phyloP scores from a whole-genome alignment of 2,113 vertebrate species.

The Stigmatopora nigra region DNA sequence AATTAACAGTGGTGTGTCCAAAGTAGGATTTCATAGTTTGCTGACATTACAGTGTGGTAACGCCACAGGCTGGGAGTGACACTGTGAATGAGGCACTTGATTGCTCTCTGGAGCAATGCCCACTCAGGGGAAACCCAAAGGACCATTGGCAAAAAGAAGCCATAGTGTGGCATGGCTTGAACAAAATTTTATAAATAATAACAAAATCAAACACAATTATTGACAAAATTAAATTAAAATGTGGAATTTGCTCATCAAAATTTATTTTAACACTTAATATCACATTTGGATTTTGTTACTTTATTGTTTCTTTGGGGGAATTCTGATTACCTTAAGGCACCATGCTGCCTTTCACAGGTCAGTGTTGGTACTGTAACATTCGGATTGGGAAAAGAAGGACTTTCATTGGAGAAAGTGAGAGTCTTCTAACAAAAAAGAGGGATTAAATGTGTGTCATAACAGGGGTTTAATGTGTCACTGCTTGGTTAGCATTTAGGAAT shows the following conservation, averaged over 20 bases:
- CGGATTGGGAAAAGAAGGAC: background rate
- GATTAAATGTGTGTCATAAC: constrained; percentile 59
- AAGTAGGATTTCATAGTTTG: constrained; percentile 29
- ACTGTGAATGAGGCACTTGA: constrained; percentile 39
- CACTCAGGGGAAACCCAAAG: constrained; percentile 6
- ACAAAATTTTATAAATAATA: background rate
- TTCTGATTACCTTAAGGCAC: no score
- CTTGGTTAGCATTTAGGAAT: constrained; percentile 51
- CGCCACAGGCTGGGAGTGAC: constrained; percentile 27
- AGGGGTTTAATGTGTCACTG: constrained; percentile 54
- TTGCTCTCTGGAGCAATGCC: constrained; percentile 24
- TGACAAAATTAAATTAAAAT: no score
- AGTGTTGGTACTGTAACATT: background rate
- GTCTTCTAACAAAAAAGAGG: background rate
- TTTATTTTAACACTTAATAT: no score
- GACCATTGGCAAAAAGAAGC: background rate
- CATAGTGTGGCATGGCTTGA: constrained; percentile 1
- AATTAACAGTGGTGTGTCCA: constrained; percentile 19
- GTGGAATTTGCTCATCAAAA: no score
- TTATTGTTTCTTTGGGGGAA: no score
- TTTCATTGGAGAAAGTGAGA: background rate
- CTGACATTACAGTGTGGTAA: constrained; percentile 34
- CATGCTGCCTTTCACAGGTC: background rate
- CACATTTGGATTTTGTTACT: no score
- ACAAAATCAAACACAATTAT: background rate